Conservation (phyloP, 2,888 invertebrate species). For the Cyaniris semiargus region DNA sequence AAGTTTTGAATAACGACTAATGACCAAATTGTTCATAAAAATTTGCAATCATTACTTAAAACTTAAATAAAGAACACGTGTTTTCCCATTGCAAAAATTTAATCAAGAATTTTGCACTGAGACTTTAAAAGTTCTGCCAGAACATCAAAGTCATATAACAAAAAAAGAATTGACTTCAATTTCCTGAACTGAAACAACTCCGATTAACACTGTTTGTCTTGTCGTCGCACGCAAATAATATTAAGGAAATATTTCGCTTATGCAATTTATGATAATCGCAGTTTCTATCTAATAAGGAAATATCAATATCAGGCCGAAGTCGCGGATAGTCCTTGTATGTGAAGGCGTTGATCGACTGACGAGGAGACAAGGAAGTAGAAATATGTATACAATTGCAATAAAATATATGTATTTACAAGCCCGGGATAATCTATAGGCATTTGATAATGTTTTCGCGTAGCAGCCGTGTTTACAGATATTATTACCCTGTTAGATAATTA, state of each 20-base stretch:
- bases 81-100: too few species aligned
- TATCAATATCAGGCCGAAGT: constrained; percentile 27
- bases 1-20: too few species aligned
- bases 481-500: too few species aligned
- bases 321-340: not conserved
- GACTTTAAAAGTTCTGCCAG: not conserved
- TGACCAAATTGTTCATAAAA: too few species aligned
- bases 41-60: too few species aligned
- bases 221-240: constrained; percentile 13
- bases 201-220: not conserved
- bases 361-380: not conserved
- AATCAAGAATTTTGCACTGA: too few species aligned
- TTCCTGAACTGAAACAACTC: not conserved
- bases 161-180: not conserved
- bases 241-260: constrained; percentile 29
- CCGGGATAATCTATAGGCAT: too few species aligned
- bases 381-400: too few species aligned
- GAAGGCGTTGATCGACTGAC: not conserved
- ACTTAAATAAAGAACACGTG: too few species aligned
- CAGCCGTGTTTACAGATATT: too few species aligned
- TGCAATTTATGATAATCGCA: constrained; percentile 30
- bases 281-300: constrained; percentile 30
- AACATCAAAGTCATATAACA: not conserved
- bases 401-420: too few species aligned
- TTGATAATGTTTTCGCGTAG: too few species aligned